These are phyloP conservation scores for Plotosus lineatus DNA, from an alignment of 2,113 vertebrate species.

Conservation along the genomic window DNA sequence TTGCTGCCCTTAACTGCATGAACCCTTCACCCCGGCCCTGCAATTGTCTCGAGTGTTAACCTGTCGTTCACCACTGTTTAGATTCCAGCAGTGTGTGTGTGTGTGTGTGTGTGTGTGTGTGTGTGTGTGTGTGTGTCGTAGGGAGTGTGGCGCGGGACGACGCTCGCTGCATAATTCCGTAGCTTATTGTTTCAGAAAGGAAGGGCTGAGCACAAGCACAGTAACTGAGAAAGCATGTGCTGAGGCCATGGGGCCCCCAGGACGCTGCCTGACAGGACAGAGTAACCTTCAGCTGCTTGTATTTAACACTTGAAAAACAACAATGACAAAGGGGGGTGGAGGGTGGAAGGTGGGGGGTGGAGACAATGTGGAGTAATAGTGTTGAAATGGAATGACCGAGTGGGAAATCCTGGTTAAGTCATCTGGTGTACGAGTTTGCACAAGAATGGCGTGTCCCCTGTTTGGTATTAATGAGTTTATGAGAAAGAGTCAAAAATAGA, in stretches of 20 bases:
- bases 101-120: not conserved
- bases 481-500: constrained; percentile 50
- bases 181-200: constrained; percentile 93
- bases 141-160: not conserved
- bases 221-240: constrained; percentile 83
- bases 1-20: constrained; percentile 68
- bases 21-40: constrained; percentile 69
- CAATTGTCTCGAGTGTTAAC: constrained; percentile 75
- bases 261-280: constrained; percentile 64
- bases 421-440: constrained; percentile 22
- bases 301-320: not conserved
- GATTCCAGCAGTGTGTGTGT: constrained; percentile 8
- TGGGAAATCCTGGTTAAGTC: constrained; percentile 27
- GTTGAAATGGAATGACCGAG: not conserved
- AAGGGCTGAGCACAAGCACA: constrained; percentile 92
- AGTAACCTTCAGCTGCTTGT: constrained; percentile 53
- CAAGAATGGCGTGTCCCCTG: constrained; percentile 4
- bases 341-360: not conserved
- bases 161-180: constrained; percentile 71
- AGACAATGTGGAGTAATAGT: constrained; percentile 11
- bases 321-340: not conserved
- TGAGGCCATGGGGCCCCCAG: constrained; percentile 52
- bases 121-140: constrained; percentile 11
- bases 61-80: constrained; percentile 63
- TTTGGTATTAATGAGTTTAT: constrained; percentile 39